Conservation (phyloP, 2,888 invertebrate genomes). For the Caenorhabditis macrosperma region DNA sequence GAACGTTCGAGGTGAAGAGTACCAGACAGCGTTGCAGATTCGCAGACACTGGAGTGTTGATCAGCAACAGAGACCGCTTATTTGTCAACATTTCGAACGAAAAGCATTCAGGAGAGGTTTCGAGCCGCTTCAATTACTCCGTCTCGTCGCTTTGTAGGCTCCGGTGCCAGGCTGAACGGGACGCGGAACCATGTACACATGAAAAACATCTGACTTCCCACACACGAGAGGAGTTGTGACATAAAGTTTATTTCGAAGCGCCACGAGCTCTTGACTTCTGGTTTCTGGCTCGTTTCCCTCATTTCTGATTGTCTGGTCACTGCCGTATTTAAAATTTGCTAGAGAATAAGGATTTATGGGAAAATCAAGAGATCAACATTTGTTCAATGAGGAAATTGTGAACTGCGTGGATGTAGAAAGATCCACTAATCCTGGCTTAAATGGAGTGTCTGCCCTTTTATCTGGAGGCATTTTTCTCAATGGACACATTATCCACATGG, state of each 20-base stretch:
- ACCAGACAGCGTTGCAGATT: background rate
- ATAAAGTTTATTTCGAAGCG: background rate
- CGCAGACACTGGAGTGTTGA: background rate
- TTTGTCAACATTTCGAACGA: background rate
- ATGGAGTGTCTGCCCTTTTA: background rate
- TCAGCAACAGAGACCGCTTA: background rate
- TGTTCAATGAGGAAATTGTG: background rate
- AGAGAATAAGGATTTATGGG: too few species aligned
- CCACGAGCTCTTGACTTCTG: background rate
- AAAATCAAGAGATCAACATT: background rate
- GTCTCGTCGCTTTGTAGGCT: background rate
- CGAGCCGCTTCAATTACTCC: background rate
- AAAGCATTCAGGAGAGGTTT: background rate
- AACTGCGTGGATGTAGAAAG: background rate
- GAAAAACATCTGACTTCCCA: background rate
- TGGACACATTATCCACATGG: background rate
- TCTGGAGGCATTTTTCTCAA: background rate
- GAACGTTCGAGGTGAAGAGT: too few species aligned
- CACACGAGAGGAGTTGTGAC: background rate
- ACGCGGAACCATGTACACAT: too few species aligned
- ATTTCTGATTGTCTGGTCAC: too few species aligned
- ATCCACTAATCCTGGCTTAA: background rate
- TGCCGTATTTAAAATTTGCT: background rate
- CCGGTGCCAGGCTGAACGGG: background rate
- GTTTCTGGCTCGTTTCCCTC: background rate